These are phyloP conservation scores for Meloidogyne floridensis DNA, from an alignment of 1,140 invertebrate genomes.

Conservation along the genomic window DNA sequence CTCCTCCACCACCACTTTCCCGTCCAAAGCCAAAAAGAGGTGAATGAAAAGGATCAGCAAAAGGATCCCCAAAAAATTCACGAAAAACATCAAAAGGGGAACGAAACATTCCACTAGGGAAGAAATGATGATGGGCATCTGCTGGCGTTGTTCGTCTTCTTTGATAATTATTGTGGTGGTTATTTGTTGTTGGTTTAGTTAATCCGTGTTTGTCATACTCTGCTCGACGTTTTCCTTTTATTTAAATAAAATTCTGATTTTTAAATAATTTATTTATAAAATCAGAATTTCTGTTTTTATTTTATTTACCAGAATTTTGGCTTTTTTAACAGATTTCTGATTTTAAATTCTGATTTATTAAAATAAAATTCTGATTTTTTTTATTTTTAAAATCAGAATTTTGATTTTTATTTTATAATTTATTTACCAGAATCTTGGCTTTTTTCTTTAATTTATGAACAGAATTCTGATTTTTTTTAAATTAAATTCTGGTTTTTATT, in stretches of 20 bases:
- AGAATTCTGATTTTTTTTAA: too few species aligned
- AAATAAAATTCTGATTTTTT: too few species aligned
- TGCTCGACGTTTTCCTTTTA: slow-evolving; percentile 69
- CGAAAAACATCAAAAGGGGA: slow-evolving; percentile 95
- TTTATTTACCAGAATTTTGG: not conserved
- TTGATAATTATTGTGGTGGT: not conserved
- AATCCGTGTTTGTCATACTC: slow-evolving; percentile 93
- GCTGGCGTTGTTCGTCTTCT: slow-evolving; percentile 22
- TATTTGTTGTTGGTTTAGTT: not conserved
- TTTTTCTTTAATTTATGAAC: too few species aligned
- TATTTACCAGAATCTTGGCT: too few species aligned
- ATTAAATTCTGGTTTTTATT: too few species aligned
- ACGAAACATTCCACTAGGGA: slow-evolving; percentile 74
- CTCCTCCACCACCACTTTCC: not conserved
- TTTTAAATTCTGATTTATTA: too few species aligned
- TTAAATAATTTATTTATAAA: too few species aligned
- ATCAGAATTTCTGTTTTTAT: not conserved
- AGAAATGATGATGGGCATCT: slow-evolving; percentile 25
- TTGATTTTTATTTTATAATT: too few species aligned
- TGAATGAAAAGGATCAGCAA: slow-evolving; percentile 55
- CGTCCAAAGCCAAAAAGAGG: slow-evolving; percentile 32
- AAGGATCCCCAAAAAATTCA: slow-evolving; percentile 74
- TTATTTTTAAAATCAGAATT: too few species aligned
- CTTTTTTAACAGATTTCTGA: too few species aligned
- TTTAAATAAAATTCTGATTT: slow-evolving; percentile 26